Percentiles rank a stretch among this genome's conserved stretches.
Evolutionary conservation across 1,140 invertebrate genomes (phyloP).

Genomic region (Nephila pilipes): DNA sequence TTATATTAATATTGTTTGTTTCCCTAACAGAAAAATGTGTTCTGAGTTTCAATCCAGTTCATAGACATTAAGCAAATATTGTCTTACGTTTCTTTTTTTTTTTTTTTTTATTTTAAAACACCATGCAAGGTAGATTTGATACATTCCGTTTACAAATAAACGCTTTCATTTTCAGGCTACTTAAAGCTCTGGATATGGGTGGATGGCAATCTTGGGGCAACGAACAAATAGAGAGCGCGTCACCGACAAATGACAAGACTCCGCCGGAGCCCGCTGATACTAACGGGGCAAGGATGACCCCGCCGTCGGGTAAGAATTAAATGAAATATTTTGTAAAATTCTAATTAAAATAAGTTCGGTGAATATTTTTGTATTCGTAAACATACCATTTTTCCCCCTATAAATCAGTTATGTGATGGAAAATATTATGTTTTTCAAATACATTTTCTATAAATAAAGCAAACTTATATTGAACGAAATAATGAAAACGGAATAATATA

Average conservation of each 20-base stretch:
- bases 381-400: no score
- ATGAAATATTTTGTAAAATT: no score
- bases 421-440: no score
- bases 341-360: no score
- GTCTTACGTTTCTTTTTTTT: not conserved
- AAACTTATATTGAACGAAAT: no score
- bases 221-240: constrained; percentile 23
- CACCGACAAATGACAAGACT: constrained; percentile 51
- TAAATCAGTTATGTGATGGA: no score
- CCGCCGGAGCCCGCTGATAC: constrained; percentile 37
- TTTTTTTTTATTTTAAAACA: not conserved
- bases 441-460: no score
- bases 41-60: no score
- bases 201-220: constrained; percentile 70
- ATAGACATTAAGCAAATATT: not conserved
- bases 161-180: constrained; percentile 17
- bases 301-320: constrained; percentile 41
- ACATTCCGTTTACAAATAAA: not conserved
- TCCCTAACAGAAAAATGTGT: no score
- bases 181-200: constrained; percentile 67
- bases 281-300: constrained; percentile 58
- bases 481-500: no score
- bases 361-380: no score
- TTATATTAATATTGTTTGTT: no score
- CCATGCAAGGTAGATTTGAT: not conserved